Conservation (phyloP, 2,888 invertebrate species). For the Escarpia spicata region DNA sequence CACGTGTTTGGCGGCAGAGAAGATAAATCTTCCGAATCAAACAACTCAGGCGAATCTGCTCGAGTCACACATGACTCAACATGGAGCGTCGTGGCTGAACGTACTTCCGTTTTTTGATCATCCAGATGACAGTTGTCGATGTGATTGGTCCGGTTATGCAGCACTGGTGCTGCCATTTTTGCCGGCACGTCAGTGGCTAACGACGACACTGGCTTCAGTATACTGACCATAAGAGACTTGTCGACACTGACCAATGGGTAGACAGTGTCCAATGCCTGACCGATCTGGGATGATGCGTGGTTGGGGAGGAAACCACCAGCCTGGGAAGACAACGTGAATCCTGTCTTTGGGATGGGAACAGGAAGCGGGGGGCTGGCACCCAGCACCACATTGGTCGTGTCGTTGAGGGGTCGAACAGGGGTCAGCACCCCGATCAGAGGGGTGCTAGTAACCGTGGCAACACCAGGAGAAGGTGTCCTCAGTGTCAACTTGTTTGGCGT, state of each 20-base stretch:
- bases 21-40: not conserved
- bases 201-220: not conserved
- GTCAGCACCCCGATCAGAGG: not conserved
- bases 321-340: not conserved
- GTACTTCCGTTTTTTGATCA: not conserved
- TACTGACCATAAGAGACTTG: not conserved
- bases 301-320: not conserved
- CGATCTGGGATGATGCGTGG: not conserved
- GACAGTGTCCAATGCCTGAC: not conserved
- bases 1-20: not conserved
- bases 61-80: not conserved
- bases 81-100: not conserved
- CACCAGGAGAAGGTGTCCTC: not conserved
- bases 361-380: not conserved
- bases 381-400: not conserved
- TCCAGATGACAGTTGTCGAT: not conserved
- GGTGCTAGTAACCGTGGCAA: not conserved
- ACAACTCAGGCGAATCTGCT: not conserved
- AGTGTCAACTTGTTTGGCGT: not conserved
- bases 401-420: not conserved
- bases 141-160: not conserved
- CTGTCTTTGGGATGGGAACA: not conserved
- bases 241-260: not conserved
- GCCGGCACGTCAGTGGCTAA: too few species aligned
- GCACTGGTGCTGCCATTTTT: not conserved